Evolutionary conservation across 2,888 invertebrate genomes (phyloP).

Genomic region (Eupeodes luniger): DNA sequence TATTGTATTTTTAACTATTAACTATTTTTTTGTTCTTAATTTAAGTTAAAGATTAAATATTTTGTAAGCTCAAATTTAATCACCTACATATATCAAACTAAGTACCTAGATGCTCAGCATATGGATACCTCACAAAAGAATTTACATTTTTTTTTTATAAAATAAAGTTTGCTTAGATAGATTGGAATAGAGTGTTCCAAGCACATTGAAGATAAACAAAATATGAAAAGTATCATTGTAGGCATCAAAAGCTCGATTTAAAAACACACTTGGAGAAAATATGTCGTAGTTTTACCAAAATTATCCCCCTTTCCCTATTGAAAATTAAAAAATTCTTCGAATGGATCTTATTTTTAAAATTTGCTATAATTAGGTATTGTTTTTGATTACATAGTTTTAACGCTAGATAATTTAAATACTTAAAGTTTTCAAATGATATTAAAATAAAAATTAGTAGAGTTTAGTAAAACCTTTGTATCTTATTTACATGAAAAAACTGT

Average conservation of each 20-base stretch:
- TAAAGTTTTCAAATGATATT: background rate
- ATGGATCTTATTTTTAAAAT: background rate
- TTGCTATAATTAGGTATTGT: background rate
- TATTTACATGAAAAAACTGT: constrained; percentile 3
- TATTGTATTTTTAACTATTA: too few species aligned
- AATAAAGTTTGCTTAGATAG: too few species aligned
- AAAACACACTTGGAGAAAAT: background rate
- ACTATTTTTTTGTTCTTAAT: too few species aligned
- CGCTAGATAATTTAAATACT: background rate
- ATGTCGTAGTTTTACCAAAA: background rate
- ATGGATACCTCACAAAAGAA: too few species aligned
- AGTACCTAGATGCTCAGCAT: too few species aligned
- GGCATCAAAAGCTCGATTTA: background rate
- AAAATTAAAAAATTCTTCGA: background rate
- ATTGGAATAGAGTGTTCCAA: too few species aligned
- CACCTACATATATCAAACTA: too few species aligned
- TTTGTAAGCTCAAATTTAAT: too few species aligned
- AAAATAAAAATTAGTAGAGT: background rate
- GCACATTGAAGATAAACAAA: too few species aligned
- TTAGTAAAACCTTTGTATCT: background rate
- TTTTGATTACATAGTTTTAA: background rate
- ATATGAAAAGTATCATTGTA: too few species aligned
- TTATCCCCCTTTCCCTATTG: background rate
- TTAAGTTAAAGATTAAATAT: too few species aligned
- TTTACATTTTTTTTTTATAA: too few species aligned